Conservation (phyloP, 2,888 invertebrate species). For the Parnassius smintheus region DNA sequence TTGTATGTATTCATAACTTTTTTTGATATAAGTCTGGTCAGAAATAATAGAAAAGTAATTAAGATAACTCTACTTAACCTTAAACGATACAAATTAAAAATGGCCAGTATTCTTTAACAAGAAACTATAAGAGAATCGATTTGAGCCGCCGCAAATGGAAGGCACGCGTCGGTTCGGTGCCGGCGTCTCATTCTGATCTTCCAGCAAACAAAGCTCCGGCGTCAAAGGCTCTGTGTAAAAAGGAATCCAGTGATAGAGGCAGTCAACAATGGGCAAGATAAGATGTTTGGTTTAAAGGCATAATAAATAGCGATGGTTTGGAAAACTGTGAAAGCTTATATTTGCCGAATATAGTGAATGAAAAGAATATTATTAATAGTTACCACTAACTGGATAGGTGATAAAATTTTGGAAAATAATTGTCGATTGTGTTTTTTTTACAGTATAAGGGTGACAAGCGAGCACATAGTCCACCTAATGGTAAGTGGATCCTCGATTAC, state of each 20-base stretch:
- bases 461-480: no score
- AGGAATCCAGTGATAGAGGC: constrained; percentile 79
- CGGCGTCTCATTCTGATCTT: constrained; percentile 74
- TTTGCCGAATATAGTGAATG: no score
- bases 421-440: no score
- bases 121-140: constrained; percentile 49
- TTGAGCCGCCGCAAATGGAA: constrained; percentile 49
- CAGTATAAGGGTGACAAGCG: no score
- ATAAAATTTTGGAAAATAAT: no score
- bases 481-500: no score
- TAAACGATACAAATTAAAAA: constrained; percentile 19
- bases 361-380: no score
- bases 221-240: constrained; percentile 77
- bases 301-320: background rate
- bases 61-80: background rate
- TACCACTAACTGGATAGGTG: no score
- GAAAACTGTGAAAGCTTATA: background rate
- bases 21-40: no score
- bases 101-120: constrained; percentile 26
- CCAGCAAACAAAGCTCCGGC: constrained; percentile 72
- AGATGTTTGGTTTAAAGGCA: constrained; percentile 40
- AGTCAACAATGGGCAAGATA: constrained; percentile 78
- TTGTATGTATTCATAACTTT: no score
- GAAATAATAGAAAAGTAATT: no score
- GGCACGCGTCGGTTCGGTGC: constrained; percentile 68